Base-by-base conservation (phyloP, 2,797 vertebrate genomes). In the Cetoscarus ocellatus region DNA sequence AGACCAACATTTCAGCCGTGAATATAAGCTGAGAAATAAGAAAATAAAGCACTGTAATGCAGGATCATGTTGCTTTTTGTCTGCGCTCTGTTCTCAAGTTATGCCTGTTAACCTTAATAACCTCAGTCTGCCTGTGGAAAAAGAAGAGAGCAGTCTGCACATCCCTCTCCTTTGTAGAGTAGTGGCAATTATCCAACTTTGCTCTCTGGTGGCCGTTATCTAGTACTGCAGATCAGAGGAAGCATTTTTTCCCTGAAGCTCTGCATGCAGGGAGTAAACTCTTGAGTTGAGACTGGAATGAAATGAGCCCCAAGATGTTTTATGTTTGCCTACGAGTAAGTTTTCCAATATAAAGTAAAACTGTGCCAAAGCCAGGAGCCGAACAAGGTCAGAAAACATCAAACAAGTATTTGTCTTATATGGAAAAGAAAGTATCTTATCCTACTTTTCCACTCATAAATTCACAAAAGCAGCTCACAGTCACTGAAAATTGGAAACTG, bases 141-240 rank as follows among this genome's bases (percentile, higher is more conserved):
- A 42, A 10, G 38, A 8, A 35, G 3, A 7, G 6, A 4, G 4
- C 27, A 17, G 49, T 79, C 75, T 38, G 64, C 34, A 53, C 67
- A 14, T 57, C 27, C 47, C 70, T 63, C 38, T 35, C n/a, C 3
- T 47, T 27, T 15, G 47, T 53, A 48, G 14, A 65, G 36, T 9
- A 7, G 54, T 79, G 74, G 74, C 70, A 80, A 80, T 87, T 86
- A 70, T 83, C 82, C 78, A 88, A 87, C 86, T 89, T 89, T 92
- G 88, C 91, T 80, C 91, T 92, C 93, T 93, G 87, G 84, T 93
- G 93, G 93, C 54, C 52, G 54, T 72, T 85, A 52, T 75, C 34
- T 52, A 73, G 83, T 77, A 91, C 52, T 92, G 77, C 90, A 92
- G 48, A 71, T 78, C 7, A 17, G 17, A 47, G 36, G 7, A 17